These are phyloP conservation scores for Alligator mississippiensis DNA, from an alignment of 2,113 vertebrate species.

Conservation along the genomic window DNA sequence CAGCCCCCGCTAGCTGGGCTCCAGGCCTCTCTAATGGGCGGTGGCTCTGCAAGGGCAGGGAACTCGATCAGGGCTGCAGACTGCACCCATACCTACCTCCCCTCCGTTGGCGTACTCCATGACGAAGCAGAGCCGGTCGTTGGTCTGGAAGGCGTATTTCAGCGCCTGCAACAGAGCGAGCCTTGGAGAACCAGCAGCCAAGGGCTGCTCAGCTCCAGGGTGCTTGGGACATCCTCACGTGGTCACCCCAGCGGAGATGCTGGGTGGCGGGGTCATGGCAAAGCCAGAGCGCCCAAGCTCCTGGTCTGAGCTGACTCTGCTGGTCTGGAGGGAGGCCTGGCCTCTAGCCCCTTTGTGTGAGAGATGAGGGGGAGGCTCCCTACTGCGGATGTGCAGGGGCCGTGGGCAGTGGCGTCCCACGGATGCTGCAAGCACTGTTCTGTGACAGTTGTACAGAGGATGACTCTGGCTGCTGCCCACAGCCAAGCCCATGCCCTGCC, in stretches of 20 bases:
- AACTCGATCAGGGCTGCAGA: too few species aligned
- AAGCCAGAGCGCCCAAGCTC: too few species aligned
- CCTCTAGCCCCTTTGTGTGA: neutral
- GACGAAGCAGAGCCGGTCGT: conserved; percentile 94
- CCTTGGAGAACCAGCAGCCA: rapidly evolving
- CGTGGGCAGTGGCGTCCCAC: neutral
- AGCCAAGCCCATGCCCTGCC: too few species aligned
- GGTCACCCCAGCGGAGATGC: too few species aligned
- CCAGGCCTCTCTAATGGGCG: too few species aligned
- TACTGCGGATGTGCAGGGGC: neutral
- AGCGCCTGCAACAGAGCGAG: conserved; percentile 80
- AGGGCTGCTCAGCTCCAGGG: neutral
- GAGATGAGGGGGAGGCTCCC: neutral
- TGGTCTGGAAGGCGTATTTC: conserved; percentile 96
- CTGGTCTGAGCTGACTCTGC: neutral
- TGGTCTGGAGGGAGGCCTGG: neutral
- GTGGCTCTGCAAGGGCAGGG: too few species aligned
- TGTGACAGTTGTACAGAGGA: neutral
- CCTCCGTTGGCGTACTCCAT: conserved; percentile 98
- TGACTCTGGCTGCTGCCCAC: neutral
- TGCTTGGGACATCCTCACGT: too few species aligned
- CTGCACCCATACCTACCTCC: conserved; percentile 79
- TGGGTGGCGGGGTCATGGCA: too few species aligned
- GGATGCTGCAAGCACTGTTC: neutral
- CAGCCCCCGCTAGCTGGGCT: too few species aligned